Base-by-base conservation (phyloP, 2,888 invertebrate species). In the Neoitamus cyanurus region DNA sequence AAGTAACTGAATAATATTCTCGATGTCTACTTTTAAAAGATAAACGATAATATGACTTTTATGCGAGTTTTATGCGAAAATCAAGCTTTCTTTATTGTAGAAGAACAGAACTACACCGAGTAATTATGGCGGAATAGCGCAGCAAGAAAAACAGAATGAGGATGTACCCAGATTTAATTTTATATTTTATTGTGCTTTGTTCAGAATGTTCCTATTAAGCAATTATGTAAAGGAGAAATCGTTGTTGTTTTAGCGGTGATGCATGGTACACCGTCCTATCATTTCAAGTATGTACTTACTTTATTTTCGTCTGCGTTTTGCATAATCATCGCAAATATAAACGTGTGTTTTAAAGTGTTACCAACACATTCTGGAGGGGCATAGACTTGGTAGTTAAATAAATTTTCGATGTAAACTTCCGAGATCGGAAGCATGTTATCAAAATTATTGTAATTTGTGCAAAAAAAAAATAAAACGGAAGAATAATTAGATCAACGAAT, bases 301-400 rank as follows among this genome's bases (percentile, higher is more conserved):
- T 58, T 20, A 20, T 3, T 58, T 58, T 58, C 15, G 11, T 15
- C 25, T 20, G 20, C 20, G 58, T 58, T 58, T 58, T 58, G 25
- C 58, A 58, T 58, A 20, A 58, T 25, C 20, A 58, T 25, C 58
- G 58, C 15, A 58, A 58, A 58, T 20, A 25, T 58, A 58, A 58
- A 58, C 58, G 58, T 58, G 2, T 58, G 25, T 58, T 58, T 58
- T 58, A 58, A 58, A 11, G 7, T 42, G 75, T 75, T 25, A 42
- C 25, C 42, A 82, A 86, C 85, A 86, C 85, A 85, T 86, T 87
- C 88, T 89, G 90, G 90, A 90, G 90, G 90, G 90, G 89, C 89
- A 89, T 90, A 90, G 90, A 90, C 90, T 90, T 90, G 85, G 87
- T 88, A 88, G 87, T 87, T 88, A 88, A 88, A 88, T 87, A 86